Evolutionary conservation across 2,888 invertebrate genomes (phyloP).

Genomic region (Lasioglossum vierecki): DNA sequence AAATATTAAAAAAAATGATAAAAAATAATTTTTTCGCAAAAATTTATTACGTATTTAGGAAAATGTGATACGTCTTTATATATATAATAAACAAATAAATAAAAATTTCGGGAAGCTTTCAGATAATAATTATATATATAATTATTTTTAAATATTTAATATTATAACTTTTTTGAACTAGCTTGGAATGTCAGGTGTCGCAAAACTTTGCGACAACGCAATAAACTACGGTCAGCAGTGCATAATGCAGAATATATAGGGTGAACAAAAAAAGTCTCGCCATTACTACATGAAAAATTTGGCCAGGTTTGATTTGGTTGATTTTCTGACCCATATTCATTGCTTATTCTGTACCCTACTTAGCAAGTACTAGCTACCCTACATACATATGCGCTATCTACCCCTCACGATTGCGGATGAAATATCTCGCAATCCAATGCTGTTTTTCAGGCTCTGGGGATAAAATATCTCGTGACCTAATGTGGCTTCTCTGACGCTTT

Average conservation of each 20-base stretch:
- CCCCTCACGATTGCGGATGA: constrained; percentile 5
- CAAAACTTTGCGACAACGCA: not conserved
- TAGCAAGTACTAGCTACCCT: not conserved
- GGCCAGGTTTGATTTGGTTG: not conserved
- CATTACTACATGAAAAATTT: not conserved
- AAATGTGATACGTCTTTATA: too few species aligned
- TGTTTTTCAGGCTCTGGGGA: not conserved
- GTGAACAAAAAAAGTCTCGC: not conserved
- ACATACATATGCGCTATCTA: not conserved
- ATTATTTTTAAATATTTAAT: too few species aligned
- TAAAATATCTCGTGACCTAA: constrained; percentile 7
- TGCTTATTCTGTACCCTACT: constrained; percentile 11
- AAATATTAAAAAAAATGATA: not conserved
- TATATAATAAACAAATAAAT: too few species aligned
- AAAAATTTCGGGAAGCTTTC: too few species aligned
- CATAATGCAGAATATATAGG: not conserved
- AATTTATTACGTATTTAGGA: too few species aligned
- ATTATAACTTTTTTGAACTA: not conserved
- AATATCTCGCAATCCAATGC: constrained; percentile 10
- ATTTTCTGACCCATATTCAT: not conserved
- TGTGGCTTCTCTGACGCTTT: constrained; percentile 7
- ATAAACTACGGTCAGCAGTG: not conserved
- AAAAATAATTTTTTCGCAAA: too few species aligned
- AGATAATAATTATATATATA: too few species aligned
- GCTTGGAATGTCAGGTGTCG: not conserved